A percentile compares a stretch with the other conserved stretches of the same genome.
Evolutionary conservation across 1,140 invertebrate species (phyloP).

Genomic region (Nasonia vitripennis): DNA sequence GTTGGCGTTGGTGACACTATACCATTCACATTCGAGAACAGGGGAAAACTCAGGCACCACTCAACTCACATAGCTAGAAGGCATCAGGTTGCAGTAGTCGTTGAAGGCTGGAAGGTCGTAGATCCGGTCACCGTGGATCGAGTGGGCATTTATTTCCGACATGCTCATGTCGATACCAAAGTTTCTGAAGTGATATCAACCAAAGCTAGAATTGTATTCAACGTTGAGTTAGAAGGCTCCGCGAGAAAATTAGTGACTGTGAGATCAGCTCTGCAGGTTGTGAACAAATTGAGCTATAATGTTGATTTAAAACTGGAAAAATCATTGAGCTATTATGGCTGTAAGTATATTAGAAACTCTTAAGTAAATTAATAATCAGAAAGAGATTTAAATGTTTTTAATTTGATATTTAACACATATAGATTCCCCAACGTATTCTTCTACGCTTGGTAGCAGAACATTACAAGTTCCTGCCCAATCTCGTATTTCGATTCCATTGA

Average conservation of each 20-base stretch:
- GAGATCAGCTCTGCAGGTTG: conserved; percentile 89
- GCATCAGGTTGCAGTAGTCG: conserved; percentile 90
- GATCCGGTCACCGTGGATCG: conserved; percentile 95
- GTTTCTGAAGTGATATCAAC: conserved; percentile 64
- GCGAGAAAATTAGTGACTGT: conserved; percentile 97
- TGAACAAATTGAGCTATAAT: conserved; percentile 84
- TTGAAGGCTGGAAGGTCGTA: conserved; percentile 93
- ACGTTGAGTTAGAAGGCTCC: conserved; percentile 92
- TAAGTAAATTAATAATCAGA: conserved; percentile 8
- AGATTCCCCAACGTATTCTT: conserved; percentile 47
- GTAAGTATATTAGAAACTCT: conserved; percentile 62
- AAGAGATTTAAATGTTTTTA: background rate
- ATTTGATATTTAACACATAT: conserved; percentile 8
- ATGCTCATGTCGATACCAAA: conserved; percentile 78
- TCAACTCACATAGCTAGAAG: conserved; percentile 87
- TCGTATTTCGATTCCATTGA: conserved; percentile 80
- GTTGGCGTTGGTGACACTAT: conserved; percentile 83
- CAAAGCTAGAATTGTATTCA: conserved; percentile 87
- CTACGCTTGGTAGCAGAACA: conserved; percentile 57
- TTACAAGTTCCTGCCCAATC: conserved; percentile 71
- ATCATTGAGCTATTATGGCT: conserved; percentile 67
- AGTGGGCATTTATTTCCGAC: conserved; percentile 94
- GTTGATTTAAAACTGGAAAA: conserved; percentile 84
- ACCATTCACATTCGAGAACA: conserved; percentile 88
- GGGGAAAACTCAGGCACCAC: conserved; percentile 85